These are phyloP conservation scores for Galagoides demidoff DNA, from an alignment of 2,797 vertebrate species.

Conservation along the genomic window DNA sequence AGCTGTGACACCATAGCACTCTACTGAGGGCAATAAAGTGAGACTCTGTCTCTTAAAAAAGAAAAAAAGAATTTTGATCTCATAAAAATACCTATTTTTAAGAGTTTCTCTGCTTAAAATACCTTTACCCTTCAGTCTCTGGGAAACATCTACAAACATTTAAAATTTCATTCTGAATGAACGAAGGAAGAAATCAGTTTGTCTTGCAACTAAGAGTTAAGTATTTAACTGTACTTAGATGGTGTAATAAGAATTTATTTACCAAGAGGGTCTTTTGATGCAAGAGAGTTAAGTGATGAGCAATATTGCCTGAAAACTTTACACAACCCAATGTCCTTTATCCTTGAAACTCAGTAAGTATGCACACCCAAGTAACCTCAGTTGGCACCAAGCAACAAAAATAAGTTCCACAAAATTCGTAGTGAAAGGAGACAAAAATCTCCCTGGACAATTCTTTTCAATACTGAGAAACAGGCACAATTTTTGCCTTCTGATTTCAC, in stretches of 20 bases:
- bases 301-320: neutral
- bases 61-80: neutral
- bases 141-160: conserved; percentile 33
- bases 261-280: neutral
- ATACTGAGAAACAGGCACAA: neutral
- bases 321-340: neutral
- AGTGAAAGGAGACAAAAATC: neutral
- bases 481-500: conserved; percentile 55
- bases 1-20: no score
- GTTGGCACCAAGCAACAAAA: neutral
- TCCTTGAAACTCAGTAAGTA: neutral
- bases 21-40: no score
- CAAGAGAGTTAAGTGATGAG: neutral
- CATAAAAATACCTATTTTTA: neutral
- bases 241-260: neutral
- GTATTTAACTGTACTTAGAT: neutral
- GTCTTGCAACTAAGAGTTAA: neutral
- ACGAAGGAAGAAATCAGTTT: neutral
- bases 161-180: conserved; percentile 34
- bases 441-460: neutral
- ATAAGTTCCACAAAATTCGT: neutral
- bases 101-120: conserved; percentile 30
- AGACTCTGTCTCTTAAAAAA: no score
- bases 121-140: neutral
- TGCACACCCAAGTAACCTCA: neutral